These are phyloP conservation scores for Petrolisthes manimaculis DNA, from an alignment of 2,888 invertebrate genomes.

Conservation along the genomic window DNA sequence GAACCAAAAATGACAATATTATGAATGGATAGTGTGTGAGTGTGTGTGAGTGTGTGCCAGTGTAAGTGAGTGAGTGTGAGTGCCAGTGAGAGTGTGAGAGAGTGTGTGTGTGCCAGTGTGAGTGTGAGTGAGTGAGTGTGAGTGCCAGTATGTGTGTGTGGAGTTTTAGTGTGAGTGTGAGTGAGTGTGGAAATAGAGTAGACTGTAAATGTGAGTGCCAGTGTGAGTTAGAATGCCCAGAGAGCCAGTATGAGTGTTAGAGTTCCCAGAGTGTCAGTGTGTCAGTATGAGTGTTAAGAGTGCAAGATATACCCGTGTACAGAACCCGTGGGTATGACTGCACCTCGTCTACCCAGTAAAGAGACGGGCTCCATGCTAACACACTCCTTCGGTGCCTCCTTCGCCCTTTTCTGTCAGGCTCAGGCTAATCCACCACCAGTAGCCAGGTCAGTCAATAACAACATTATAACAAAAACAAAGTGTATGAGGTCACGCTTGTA, in stretches of 20 bases:
- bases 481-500: not conserved
- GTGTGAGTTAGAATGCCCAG: not conserved
- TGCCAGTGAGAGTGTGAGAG: too few relatives aligned
- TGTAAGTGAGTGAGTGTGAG: too few relatives aligned
- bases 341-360: slow-evolving; percentile 76
- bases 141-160: too few relatives aligned
- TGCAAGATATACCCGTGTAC: slow-evolving; percentile 74
- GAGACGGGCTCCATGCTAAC: slow-evolving; percentile 52
- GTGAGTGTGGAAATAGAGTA: too few relatives aligned
- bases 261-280: not conserved
- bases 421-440: slow-evolving; percentile 80
- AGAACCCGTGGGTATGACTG: slow-evolving; percentile 84
- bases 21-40: too few relatives aligned
- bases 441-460: slow-evolving; percentile 76
- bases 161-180: too few relatives aligned
- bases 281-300: not conserved
- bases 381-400: slow-evolving; percentile 67
- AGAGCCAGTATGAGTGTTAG: not conserved
- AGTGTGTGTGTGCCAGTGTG: too few relatives aligned
- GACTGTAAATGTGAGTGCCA: too few relatives aligned
- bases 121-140: too few relatives aligned
- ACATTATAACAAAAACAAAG: too few relatives aligned
- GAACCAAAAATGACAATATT: too few relatives aligned
- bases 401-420: slow-evolving; percentile 78
- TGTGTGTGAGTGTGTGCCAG: too few relatives aligned